Evolutionary conservation across 2,888 invertebrate species (phyloP), one percentile per base, ranked within the genome.

Genomic region (Himalopsyche tibetana): DNA sequence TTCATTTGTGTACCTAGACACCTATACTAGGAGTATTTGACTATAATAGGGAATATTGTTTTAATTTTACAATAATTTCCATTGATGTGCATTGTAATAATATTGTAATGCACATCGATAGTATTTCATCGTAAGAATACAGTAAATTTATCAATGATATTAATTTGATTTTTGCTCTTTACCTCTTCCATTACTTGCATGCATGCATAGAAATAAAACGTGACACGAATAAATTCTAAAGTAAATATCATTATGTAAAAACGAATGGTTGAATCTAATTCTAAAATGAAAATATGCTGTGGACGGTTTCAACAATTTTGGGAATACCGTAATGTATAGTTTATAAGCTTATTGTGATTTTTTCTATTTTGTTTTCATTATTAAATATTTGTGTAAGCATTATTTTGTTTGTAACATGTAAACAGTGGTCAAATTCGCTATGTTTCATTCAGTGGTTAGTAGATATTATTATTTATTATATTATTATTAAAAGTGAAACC

Each of bases 271-370:
- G 69, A 83, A 74, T 36, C 74, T 36, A 38, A 74, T 74, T 74
- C 38, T 74, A 74, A 74, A 74, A 36, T 38, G 74, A 74, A 74
- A 74, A 74, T 74, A 74, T 12, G 36, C 74, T 36, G 74, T 74
- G 63, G 63, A 74, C 38, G 74, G 28, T 74, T 74, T 74, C 74
- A 74, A 36, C 12, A 15, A 80, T 80, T 42, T 80, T 84, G 55
- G 69, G 55, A 84, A 82, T 81, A 84, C 51, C 81, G 82, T 84
- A 55, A 63, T 84, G 81, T 84, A 56, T 84, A 81, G 81, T 51
- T 84, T 56, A 17, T 84, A 84, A 84, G 84, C 56, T 40, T 81
- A 81, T 69, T 81, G 84, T 81, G 80, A 81, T 84, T 84, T 84
- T 63, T 81, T 81, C 84, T 63, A 74, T 80, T 55, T 84, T 84